Evolutionary conservation across 2,888 invertebrate genomes (phyloP), one percentile per base, ranked within the genome.

Genomic region (Dolichopus griseipennis): DNA sequence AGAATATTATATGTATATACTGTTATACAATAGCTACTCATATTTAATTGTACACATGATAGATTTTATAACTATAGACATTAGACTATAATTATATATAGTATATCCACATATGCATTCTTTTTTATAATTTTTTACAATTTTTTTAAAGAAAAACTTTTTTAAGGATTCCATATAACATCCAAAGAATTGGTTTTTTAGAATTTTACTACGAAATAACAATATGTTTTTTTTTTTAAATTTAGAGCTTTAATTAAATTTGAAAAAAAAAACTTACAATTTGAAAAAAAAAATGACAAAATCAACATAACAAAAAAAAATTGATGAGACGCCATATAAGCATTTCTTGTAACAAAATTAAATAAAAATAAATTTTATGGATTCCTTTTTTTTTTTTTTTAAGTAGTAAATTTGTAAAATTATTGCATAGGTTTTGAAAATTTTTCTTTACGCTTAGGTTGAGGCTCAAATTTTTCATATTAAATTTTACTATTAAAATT

Each of bases 211-310:
- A 27, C 27, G 27, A 27, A 27, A 27, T 27, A 27, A n/a, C n/a
- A n/a, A n/a, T n/a, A n/a, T n/a, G n/a, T n/a, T n/a, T n/a, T n/a
- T n/a, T 43, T 43, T 1, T 18, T 18, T n/a, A n/a, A 52, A 52
- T 52, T 52, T 52, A 52, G 52, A 52, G n/a, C 52, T 52, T 52
- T 52, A 52, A 52, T 52, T 52, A 18, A 52, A 52, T 52, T 52
- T 41, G 15, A 12, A 41, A 41, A 41, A 41, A 12, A 41, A 41
- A 41, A 41, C 5, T 27, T 4, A 27, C 27, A 27, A 27, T 27
- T 27, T 37, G 37, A 37, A 37, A 37, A 37, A 37, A 37, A 9
- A 37, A 10, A 37, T 37, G 37, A 10, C 27, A 27, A 37, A 12
- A 37, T 7, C 1, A 37, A 34, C 9, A 34, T 34, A 34, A 34